Evolutionary conservation across 2,888 invertebrate genomes (phyloP), one percentile per base, ranked within the genome.

Genomic region (Heliconius aoede): DNA sequence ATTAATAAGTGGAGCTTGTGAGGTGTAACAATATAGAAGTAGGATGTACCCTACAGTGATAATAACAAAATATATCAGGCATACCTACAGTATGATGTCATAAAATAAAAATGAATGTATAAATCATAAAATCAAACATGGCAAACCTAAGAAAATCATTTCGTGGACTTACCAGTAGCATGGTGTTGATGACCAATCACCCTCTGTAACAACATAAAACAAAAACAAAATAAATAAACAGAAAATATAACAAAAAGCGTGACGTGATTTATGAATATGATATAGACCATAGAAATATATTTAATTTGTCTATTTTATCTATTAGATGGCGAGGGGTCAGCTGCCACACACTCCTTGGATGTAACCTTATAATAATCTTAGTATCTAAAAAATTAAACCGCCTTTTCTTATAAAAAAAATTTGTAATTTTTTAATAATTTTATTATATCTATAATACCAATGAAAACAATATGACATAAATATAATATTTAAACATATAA

Each of bases 111-210:
- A n/a, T n/a, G n/a, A n/a, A n/a, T n/a, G n/a, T n/a, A n/a, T n/a
- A n/a, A n/a, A n/a, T 51, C n/a, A 28, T 26, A n/a, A 28, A 21
- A 60, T 24, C 62, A 7, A 73, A 30, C 28, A 58, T 26, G 15
- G 46, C 28, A 73, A 68, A 65, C 62, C 36, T 24, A 40, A 40
- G 40, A 24, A 8, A 24, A 8, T n/a, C 4, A 64, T 64, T 36
- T 30, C 75, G 80, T 78, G 36, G 69, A 89, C 96, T 95, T 88
- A 96, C 96, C 95, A 77, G 95, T 94, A 85, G 95, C 88, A 83
- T 96, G 95, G 83, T 96, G 96, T 87, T 96, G 95, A 81, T 95
- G 96, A 81, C 95, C 95, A 82, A 95, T 95, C 86, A 95, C 95
- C 91, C 96, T 96, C 97, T 97, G 96, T 80, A 96, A 96, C 85